Evolutionary conservation across 92 coral and sea anemone genomes (phyloP), one percentile per base, ranked within the genome.

Genomic region (Paramuricea clavata): DNA sequence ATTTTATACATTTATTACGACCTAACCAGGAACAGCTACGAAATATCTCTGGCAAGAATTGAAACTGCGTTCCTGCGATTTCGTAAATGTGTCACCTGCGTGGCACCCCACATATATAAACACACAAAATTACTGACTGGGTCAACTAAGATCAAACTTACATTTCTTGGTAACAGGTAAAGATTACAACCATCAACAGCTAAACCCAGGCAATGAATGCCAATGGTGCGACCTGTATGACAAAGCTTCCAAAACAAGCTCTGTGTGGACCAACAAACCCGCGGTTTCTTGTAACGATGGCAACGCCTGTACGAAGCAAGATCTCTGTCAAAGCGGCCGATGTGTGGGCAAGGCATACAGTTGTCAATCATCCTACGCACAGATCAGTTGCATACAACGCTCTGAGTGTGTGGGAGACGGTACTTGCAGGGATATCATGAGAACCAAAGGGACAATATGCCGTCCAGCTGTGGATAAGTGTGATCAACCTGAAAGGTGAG

Each of bases 171-270:
- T 35, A 60, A 0, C 44, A 95, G 98, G 95, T 10, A 78, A 79
- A 54, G 98, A 95, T 69, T 95, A 95, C 67, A 73, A 27, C 35
- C 98, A 94, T n/a, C 98, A 95, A 54, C 85, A 79, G 4, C 0
- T 79, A 23, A 92, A 95, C 42, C 98, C 98, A 0, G 76, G 81
- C 60, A 92, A 94, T 69, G 91, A 90, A 69, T 95, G 98, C 42
- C 95, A 92, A 88, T 89, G 95, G 95, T 95, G 98, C 69, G 91
- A 92, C 41, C 41, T 95, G 57, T 62, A 95, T 41, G 93, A 95
- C 68, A 81, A 88, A 68, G 60, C 90, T 9, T 59, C 90, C 64
- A 87, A 89, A 80, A 42, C 93, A 8, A 90, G 90, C 27, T 83
- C 93, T 21, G 49, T 80, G 4, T 95, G 98, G 98, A 60, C 91